Conservation (phyloP, 2,888 invertebrate species). For the Coenonympha arcania region DNA sequence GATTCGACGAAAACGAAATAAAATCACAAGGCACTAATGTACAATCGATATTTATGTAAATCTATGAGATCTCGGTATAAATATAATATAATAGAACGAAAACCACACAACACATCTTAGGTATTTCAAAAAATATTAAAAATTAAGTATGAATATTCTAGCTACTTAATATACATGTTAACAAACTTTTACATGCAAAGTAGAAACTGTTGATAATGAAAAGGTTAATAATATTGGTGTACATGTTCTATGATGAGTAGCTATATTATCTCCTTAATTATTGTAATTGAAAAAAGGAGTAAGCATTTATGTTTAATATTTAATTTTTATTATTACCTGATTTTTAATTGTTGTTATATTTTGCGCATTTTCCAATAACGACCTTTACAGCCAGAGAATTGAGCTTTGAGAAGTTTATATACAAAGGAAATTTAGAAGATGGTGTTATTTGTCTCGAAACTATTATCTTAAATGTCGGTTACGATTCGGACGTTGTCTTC, state of each 20-base stretch:
- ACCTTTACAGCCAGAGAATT: slow-evolving; percentile 45
- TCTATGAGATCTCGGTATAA: too few species aligned
- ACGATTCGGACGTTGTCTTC: slow-evolving; percentile 40
- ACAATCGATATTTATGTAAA: background rate
- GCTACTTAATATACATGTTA: background rate
- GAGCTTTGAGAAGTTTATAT: slow-evolving; percentile 42
- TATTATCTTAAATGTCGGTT: slow-evolving; percentile 41
- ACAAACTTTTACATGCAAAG: too few species aligned
- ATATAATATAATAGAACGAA: slow-evolving; percentile 26
- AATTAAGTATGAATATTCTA: too few species aligned
- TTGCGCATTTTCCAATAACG: background rate
- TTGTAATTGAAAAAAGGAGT: too few species aligned
- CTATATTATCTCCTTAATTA: too few species aligned
- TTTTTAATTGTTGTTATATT: background rate
- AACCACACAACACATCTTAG: slow-evolving; percentile 24
- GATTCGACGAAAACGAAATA: too few species aligned
- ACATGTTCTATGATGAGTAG: too few species aligned
- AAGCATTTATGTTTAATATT: too few species aligned
- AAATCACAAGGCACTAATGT: slow-evolving; percentile 7
- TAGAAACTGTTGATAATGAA: too few species aligned
- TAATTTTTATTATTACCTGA: background rate
- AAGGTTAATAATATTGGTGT: too few species aligned
- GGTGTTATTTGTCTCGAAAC: slow-evolving; percentile 34
- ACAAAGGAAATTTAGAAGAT: slow-evolving; percentile 45
- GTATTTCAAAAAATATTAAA: too few species aligned